Evolutionary conservation across 1,140 invertebrate species (phyloP), one percentile per base, ranked within the genome.

Genomic region (Augochlora pura): DNA sequence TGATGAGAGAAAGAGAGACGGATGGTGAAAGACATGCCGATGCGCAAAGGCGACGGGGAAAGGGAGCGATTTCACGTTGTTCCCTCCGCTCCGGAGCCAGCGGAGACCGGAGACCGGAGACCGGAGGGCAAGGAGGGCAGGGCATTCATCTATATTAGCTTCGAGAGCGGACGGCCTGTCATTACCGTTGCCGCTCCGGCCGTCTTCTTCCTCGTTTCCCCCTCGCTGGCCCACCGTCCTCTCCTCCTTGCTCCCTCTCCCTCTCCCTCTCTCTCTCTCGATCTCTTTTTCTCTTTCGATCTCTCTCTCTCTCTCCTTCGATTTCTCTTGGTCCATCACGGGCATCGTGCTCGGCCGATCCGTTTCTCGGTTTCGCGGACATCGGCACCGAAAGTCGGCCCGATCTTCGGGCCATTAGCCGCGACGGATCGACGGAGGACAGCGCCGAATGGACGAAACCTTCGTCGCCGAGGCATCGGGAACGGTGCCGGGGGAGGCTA

Each of bases 81-180:
- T 74, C 80, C 23, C 32, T 23, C 25, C 39, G 66, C 71, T 73
- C 32, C 4, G 32, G 32, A 1, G 1, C 32, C 32, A 4, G 88
- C 87, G 87, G 88, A 90, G 91, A 1, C 32, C 32, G 32, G 32
- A 32, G 32, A 2, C 32, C 32, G 32, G 32, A 32, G 32, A 32
- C 32, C 32, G 87, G 88, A 90, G 91, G 91, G 89, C 91, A 92
- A 91, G 90, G 90, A 92, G 91, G 92, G 91, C 90, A 91, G 91
- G 88, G 92, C 92, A 93, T 93, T 93, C 92, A 93, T 93, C 92
- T 93, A 93, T 93, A 93, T 93, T 93, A 93, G 92, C 92, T 93
- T 89, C 92, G 91, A 93, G 89, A 93, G 91, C 91, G 90, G 89
- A 91, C 92, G 92, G 92, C 91, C 92, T 93, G 92, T 93, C 92